Conservation (phyloP, 2,888 invertebrate species). For the Acleris holmiana region DNA sequence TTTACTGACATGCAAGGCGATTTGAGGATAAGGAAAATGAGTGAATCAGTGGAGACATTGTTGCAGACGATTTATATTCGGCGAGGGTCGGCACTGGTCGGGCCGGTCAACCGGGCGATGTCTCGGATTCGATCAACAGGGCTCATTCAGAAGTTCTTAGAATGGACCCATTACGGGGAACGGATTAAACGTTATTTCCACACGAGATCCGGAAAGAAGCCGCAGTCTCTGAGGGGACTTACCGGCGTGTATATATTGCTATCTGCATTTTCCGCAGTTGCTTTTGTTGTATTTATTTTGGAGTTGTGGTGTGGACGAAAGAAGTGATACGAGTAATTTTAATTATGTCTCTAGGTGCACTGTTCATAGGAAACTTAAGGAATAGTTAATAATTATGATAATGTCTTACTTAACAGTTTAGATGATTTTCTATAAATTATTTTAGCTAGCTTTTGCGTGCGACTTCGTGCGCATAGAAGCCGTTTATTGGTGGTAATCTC, state of each 20-base stretch:
- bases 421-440: too few relatives aligned
- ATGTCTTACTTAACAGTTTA: too few relatives aligned
- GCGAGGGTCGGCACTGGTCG: slow-evolving; percentile 48
- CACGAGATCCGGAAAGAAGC: not conserved
- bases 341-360: too few relatives aligned
- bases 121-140: slow-evolving; percentile 41
- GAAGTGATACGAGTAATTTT: too few relatives aligned
- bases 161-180: slow-evolving; percentile 36
- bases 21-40: slow-evolving; percentile 42
- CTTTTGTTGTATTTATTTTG: slow-evolving; percentile 45
- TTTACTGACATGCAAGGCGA: slow-evolving; percentile 43
- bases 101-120: slow-evolving; percentile 38
- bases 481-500: too few relatives aligned
- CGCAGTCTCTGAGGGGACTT: slow-evolving; percentile 43
- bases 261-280: slow-evolving; percentile 45
- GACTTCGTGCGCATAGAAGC: too few relatives aligned
- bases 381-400: too few relatives aligned
- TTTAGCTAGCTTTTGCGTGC: too few relatives aligned
- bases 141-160: slow-evolving; percentile 16
- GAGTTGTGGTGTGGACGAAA: slow-evolving; percentile 31
- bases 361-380: too few relatives aligned
- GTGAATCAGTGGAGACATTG: slow-evolving; percentile 40
- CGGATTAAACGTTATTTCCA: slow-evolving; percentile 44
- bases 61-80: slow-evolving; percentile 49
- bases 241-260: slow-evolving; percentile 45